Evolutionary conservation across 2,888 invertebrate species (phyloP).

Genomic region (Oxystoma pomonae): DNA sequence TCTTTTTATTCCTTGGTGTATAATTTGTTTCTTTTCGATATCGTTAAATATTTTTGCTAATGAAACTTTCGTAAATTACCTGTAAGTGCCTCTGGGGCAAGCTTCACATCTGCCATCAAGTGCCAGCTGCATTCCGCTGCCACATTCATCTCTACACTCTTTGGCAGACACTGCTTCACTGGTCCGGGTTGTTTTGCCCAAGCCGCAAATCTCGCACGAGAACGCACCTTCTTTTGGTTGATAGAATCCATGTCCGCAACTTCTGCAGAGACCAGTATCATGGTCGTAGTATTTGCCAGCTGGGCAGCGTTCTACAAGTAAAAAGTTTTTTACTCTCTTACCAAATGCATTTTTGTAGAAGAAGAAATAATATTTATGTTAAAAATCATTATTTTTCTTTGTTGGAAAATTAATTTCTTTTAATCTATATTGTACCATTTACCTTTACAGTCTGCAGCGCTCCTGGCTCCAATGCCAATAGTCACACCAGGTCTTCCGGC

Average conservation of each 20-base stretch:
- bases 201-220: slow-evolving; percentile 80
- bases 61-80: no score
- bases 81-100: slow-evolving; percentile 66
- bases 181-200: slow-evolving; percentile 88
- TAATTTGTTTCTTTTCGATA: no score
- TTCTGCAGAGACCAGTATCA: slow-evolving; percentile 79
- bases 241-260: slow-evolving; percentile 92
- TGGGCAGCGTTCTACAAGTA: slow-evolving; percentile 73
- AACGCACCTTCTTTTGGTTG: slow-evolving; percentile 90
- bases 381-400: no score
- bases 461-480: slow-evolving; percentile 79
- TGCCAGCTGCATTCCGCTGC: slow-evolving; percentile 78
- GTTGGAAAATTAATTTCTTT: no score
- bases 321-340: no score
- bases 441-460: slow-evolving; percentile 86
- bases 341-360: no score
- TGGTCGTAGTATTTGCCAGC: slow-evolving; percentile 93
- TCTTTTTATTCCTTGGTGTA: no score
- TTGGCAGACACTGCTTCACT: slow-evolving; percentile 82
- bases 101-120: slow-evolving; percentile 88
- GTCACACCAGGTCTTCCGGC: slow-evolving; percentile 89
- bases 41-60: no score
- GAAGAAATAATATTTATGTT: no score
- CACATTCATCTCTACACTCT: slow-evolving; percentile 89
- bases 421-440: no score